phyloP scores from a whole-genome alignment of 1,140 invertebrate genomes.

The Pogonomyrmex barbatus region DNA sequence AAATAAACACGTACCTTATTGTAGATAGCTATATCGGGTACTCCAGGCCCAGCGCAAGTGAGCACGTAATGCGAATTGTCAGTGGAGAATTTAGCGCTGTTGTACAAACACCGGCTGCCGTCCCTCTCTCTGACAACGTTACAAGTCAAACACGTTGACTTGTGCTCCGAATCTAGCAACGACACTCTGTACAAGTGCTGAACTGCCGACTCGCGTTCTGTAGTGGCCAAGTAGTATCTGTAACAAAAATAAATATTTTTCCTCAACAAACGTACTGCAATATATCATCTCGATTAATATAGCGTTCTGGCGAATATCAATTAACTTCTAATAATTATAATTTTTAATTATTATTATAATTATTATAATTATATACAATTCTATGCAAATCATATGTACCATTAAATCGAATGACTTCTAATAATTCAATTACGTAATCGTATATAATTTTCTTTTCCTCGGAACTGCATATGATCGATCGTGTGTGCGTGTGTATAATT shows the following conservation, averaged over 20 bases:
- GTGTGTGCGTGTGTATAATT: background rate
- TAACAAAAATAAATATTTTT: background rate
- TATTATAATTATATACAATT: too few species aligned
- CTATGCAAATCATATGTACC: too few species aligned
- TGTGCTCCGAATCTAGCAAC: conserved; percentile 71
- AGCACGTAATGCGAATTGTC: conserved; percentile 90
- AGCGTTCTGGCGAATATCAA: background rate
- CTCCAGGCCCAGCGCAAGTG: conserved; percentile 91
- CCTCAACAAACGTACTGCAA: background rate
- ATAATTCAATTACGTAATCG: background rate
- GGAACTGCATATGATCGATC: background rate
- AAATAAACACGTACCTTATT: conserved; percentile 76
- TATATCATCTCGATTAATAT: background rate
- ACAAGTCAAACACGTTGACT: conserved; percentile 88
- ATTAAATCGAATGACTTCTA: too few species aligned
- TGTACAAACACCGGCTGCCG: conserved; percentile 88
- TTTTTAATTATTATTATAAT: too few species aligned
- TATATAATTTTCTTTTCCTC: background rate
- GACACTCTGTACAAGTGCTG: conserved; percentile 89
- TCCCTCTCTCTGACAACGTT: conserved; percentile 85
- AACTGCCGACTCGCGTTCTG: conserved; percentile 87
- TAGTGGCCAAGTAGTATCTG: conserved; percentile 90
- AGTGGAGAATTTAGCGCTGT: conserved; percentile 90
- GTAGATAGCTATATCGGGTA: conserved; percentile 87
- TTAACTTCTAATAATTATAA: background rate